Evolutionary conservation across 2,113 vertebrate genomes (phyloP).

Genomic region (Passer montanus): DNA sequence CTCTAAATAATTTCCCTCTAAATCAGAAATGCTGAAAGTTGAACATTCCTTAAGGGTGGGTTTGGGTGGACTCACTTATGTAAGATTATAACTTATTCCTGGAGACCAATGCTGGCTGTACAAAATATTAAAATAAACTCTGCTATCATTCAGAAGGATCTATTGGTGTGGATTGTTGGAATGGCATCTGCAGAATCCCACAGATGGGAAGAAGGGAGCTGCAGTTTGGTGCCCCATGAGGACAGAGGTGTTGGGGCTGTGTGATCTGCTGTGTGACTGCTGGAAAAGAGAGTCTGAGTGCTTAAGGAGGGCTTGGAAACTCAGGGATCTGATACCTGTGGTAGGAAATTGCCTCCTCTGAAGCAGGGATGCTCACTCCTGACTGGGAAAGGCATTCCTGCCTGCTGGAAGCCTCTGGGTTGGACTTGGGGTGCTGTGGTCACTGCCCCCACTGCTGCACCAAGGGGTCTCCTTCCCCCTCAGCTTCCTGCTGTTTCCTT

Average conservation of each 20-base stretch:
- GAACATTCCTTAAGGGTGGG: constrained; percentile 64
- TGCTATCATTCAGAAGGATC: constrained; percentile 32
- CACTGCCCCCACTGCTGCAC: neutral
- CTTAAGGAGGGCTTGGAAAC: neutral
- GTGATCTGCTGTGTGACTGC: neutral
- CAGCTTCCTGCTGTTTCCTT: neutral
- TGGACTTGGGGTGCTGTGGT: fast-evolving
- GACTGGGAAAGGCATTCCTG: neutral
- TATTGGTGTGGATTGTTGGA: neutral
- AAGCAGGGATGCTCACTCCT: fast-evolving
- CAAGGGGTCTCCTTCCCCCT: neutral
- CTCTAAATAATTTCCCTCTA: constrained; percentile 7
- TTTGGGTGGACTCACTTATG: constrained; percentile 48
- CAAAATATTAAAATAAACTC: constrained; percentile 67
- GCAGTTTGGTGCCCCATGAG: neutral
- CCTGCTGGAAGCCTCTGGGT: neutral
- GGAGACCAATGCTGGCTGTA: constrained; percentile 67
- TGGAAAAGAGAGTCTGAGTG: neutral
- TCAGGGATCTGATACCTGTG: neutral
- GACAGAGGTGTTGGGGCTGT: neutral
- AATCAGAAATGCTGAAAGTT: constrained; percentile 20
- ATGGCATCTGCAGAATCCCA: neutral
- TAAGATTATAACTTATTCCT: constrained; percentile 67
- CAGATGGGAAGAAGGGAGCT: neutral
- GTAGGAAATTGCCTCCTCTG: neutral